phyloP scores from a whole-genome alignment of 2,888 invertebrate genomes.

The Cylindroiulus punctatus region DNA sequence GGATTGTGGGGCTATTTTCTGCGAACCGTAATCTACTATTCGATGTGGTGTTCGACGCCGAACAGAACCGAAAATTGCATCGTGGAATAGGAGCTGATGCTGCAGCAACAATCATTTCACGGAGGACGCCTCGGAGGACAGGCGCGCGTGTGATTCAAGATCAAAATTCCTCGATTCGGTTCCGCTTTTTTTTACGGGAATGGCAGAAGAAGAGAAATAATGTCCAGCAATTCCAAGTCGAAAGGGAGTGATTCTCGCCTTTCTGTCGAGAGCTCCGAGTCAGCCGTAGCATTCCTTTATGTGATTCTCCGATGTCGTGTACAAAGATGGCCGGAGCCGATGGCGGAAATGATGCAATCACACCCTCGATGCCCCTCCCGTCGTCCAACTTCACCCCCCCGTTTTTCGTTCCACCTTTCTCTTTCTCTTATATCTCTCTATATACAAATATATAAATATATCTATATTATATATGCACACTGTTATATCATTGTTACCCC shows the following conservation, averaged over 20 bases:
- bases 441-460: constrained; percentile 30
- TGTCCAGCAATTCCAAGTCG: constrained; percentile 44
- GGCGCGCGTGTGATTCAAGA: constrained; percentile 44
- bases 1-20: constrained; percentile 22
- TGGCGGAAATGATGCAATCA: constrained; percentile 39
- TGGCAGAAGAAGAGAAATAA: background rate
- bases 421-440: constrained; percentile 47
- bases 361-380: constrained; percentile 49
- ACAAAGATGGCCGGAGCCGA: constrained; percentile 31
- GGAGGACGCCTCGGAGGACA: background rate
- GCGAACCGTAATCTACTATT: constrained; percentile 1
- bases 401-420: constrained; percentile 52
- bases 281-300: constrained; percentile 45
- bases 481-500: constrained; percentile 45
- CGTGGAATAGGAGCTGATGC: constrained; percentile 22
- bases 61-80: background rate
- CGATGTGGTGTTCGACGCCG: background rate
- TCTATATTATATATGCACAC: constrained; percentile 45
- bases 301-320: constrained; percentile 41
- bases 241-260: constrained; percentile 30
- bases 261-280: constrained; percentile 9
- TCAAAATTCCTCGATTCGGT: constrained; percentile 44
- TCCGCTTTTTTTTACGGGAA: constrained; percentile 43
- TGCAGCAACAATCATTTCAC: constrained; percentile 43
- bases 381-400: constrained; percentile 49